phyloP scores from a whole-genome alignment of 2,113 vertebrate genomes.

The Pelecanoides urinatrix region DNA sequence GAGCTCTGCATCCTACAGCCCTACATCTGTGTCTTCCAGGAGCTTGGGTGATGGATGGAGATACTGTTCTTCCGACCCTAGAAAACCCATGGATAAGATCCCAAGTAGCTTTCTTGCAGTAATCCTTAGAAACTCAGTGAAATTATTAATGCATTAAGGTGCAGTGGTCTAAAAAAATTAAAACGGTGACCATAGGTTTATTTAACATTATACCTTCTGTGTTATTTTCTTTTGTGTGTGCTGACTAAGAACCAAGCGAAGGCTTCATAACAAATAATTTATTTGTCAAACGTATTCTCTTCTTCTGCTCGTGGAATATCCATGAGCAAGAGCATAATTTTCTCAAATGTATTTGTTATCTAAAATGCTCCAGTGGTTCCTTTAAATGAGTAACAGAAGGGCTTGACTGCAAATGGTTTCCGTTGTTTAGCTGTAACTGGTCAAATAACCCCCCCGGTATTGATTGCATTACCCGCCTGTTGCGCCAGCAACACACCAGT shows the following conservation, averaged over 20 bases:
- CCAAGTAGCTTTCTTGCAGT: background rate
- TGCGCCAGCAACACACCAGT: background rate
- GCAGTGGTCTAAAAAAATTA: background rate
- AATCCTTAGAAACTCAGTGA: background rate
- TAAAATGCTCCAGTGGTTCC: background rate
- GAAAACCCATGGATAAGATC: background rate
- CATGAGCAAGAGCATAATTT: background rate
- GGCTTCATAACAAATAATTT: slow-evolving; percentile 61
- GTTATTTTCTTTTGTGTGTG: slow-evolving; percentile 9
- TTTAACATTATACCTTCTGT: background rate
- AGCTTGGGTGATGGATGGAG: background rate
- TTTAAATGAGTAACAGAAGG: slow-evolving; percentile 1
- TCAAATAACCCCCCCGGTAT: background rate
- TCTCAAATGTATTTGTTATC: background rate
- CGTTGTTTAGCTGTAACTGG: background rate
- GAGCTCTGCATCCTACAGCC: background rate
- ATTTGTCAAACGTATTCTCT: slow-evolving; percentile 18
- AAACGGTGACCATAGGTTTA: background rate
- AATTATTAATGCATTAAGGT: background rate
- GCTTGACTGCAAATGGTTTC: slow-evolving; percentile 1
- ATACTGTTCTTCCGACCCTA: background rate
- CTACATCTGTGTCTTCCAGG: background rate
- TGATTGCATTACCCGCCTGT: background rate
- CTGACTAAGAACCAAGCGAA: slow-evolving; percentile 36
- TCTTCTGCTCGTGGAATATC: background rate